A percentile compares a stretch with the other conserved stretches of the same genome.
These are phyloP conservation scores for Nothobranchius kuhntae DNA, from an alignment of 2,113 vertebrate genomes.

Conservation along the genomic window DNA sequence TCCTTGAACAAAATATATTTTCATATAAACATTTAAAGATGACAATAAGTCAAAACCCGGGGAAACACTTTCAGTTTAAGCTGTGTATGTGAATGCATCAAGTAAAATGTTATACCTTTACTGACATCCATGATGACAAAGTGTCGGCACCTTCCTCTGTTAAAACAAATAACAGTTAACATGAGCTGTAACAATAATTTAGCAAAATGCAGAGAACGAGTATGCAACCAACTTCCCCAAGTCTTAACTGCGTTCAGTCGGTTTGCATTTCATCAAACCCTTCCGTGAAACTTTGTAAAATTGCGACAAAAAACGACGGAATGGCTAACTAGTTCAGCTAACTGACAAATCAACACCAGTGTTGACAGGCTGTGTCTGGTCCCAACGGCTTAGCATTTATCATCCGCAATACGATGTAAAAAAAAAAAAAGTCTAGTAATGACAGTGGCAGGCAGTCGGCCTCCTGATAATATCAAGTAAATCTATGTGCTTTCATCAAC, in stretches of 20 bases:
- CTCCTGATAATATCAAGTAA: not conserved
- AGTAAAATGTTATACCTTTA: conserved; percentile 55
- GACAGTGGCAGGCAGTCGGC: not conserved
- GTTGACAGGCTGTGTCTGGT: conserved; percentile 59
- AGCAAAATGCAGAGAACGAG: not conserved
- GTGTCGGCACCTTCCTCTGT: conserved; percentile 58
- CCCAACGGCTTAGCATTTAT: conserved; percentile 42
- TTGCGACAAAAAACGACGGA: too few species aligned
- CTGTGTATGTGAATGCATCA: too few species aligned
- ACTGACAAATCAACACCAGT: conserved; percentile 19
- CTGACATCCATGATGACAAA: conserved; percentile 65
- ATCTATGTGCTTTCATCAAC: not conserved
- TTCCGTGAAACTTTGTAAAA: not conserved
- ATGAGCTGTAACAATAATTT: not conserved
- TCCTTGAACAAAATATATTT: too few species aligned
- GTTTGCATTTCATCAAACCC: not conserved
- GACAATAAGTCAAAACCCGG: too few species aligned
- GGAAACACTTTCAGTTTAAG: too few species aligned
- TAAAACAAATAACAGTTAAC: conserved; percentile 5
- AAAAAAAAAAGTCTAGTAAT: not conserved
- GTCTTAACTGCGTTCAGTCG: too few species aligned
- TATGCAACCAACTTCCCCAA: not conserved
- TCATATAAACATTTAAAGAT: too few species aligned
- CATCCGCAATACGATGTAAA: not conserved
- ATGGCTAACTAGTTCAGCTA: not conserved